Base-by-base conservation (phyloP, 2,888 invertebrate species). In the Acanthosoma haemorrhoidale region DNA sequence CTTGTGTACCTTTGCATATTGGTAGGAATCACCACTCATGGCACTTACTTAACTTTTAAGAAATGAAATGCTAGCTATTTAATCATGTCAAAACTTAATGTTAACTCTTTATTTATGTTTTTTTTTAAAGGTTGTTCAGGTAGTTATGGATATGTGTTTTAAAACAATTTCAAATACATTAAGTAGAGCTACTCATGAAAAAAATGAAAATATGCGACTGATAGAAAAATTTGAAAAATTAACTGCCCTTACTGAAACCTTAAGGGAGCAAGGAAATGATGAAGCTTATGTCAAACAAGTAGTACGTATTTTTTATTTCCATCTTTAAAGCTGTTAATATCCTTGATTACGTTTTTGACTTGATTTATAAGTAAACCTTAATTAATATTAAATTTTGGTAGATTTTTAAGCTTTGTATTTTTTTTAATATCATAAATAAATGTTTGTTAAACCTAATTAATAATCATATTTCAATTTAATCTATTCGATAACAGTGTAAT, bases 181-280 rank as follows among this genome's bases (percentile, higher is more conserved):
- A 78, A 83, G 84, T 9, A 83, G 89, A 71, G 83, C 87, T 18
- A 86, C 85, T 71, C 83, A 85, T 76, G 89, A 89, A 77, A 84
- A 84, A 71, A 81, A 79, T 15, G 84, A 85, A 72, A 89, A 94
- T 79, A 89, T 88, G 77, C 85, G 94, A 13, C 85, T 95, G 72
- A 87, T 93, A 71, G 92, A 92, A 78, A 95, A 95, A 80, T 90
- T 92, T 76, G 88, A 92, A 75, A 85, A 92, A 77, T 87, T 94
- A 76, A 91, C 93, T 77, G 88, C 88, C 73, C 89, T 95, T 61
- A 86, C 89, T 71, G 87, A 89, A 78, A 88, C 89, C 71, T 88
- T 95, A 84, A 87, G 87, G 70, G 86, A 88, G 76, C 87, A 90
- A 73, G 89, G 89, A 0, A 91, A 91, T 75, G 86, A 90, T 0